Percentiles rank a stretch among this genome's conserved stretches.
Evolutionary conservation across 2,888 invertebrate species (phyloP).

Genomic region (Trichopoda pennipes): DNA sequence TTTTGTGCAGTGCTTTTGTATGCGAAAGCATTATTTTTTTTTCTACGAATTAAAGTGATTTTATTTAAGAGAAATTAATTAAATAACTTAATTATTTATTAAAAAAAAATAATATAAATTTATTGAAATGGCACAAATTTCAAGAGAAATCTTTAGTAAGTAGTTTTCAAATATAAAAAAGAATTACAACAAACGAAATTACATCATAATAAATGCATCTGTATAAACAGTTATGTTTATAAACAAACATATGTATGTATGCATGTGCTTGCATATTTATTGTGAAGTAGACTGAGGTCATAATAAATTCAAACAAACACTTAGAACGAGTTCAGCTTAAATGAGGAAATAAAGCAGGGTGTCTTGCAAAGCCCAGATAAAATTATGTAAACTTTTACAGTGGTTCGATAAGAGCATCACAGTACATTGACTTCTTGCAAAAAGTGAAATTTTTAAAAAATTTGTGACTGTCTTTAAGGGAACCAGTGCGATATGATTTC

Average conservation of each 20-base stretch:
- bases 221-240: background rate
- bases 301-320: too few relatives aligned
- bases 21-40: background rate
- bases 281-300: too few relatives aligned
- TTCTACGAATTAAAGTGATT: background rate
- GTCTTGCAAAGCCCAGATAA: too few relatives aligned
- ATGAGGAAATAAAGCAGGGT: too few relatives aligned
- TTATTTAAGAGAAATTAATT: background rate
- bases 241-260: background rate
- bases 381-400: too few relatives aligned
- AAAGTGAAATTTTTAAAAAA: too few relatives aligned
- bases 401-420: too few relatives aligned
- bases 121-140: slow-evolving; percentile 37
- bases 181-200: background rate
- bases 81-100: background rate
- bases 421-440: too few relatives aligned
- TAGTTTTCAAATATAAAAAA: background rate
- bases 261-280: background rate
- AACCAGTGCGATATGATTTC: too few relatives aligned
- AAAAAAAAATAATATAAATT: slow-evolving; percentile 33
- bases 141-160: slow-evolving; percentile 52
- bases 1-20: slow-evolving; percentile 18
- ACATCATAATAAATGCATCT: slow-evolving; percentile 10
- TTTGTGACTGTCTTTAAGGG: too few relatives aligned
- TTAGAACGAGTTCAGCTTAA: too few relatives aligned